Evolutionary conservation across 2,113 vertebrate species (phyloP), one percentile per base, ranked within the genome.

Genomic region (Neotragus pygmaeus): DNA sequence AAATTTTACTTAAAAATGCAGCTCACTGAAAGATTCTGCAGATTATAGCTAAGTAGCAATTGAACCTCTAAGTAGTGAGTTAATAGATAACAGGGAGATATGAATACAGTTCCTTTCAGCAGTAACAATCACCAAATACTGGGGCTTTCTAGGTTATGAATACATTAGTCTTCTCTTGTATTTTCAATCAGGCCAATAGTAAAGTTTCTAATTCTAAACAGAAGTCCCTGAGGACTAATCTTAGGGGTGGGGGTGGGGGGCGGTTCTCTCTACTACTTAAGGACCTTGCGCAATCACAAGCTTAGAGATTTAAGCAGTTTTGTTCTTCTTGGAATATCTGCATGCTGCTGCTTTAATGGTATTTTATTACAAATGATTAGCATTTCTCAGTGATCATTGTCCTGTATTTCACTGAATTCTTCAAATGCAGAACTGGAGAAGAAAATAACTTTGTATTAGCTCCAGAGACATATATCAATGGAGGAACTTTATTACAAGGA

Each of bases 351-450:
- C 87, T 98, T 92, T 77, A n/a, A 39, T 45, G 96, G 93, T 89
- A 98, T 98, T 98, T 97, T 97, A 98, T 98, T 84, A 95, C 83
- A 53, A 53, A 96, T 88, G 77, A 45, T 97, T 97, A 95, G 96
- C 94, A 93, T 93, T 96, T 98, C 92, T 97, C 90, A 60, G 45
- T 81, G 94, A 93, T 97, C 96, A 96, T n/a, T 97, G 95, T 93
- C 97, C 92, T 88, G 95, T 96, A 97, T 96, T 53, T 85, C 97
- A 90, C 2, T 33, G 93, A 98, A 98, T 93, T 98, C 39, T 95
- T 98, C 97, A 97, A 91, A 93, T 88, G 60, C 82, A 98, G 97
- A 97, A 97, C 70, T 97, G 97, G 2, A 98, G 97, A 98, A 96
- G 96, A 97, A 91, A 95, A 88, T 36, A 89, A 73, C 30, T 3